phyloP scores from a whole-genome alignment of 2,888 invertebrate species.

The Chrysolina americana region DNA sequence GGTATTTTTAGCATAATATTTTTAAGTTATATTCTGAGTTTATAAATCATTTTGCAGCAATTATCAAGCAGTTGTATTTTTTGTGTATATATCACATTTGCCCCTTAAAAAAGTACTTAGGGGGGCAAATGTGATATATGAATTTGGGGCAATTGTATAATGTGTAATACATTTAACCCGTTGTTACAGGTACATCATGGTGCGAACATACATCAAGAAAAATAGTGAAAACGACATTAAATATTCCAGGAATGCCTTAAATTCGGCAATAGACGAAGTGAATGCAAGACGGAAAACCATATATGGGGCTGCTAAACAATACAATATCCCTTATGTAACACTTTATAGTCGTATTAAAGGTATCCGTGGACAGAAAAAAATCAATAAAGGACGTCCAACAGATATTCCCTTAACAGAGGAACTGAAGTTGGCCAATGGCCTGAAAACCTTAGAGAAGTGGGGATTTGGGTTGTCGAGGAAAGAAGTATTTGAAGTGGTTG shows the following conservation, averaged over 20 bases:
- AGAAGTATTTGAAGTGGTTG: constrained; percentile 52
- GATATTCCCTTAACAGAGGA: not conserved
- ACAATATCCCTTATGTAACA: constrained; percentile 3
- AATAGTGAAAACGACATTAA: not conserved
- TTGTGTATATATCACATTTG: not conserved
- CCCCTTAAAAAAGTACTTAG: not conserved
- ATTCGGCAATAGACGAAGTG: not conserved
- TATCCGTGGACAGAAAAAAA: not conserved
- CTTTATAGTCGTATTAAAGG: not conserved
- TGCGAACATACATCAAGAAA: not conserved
- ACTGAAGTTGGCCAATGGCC: constrained; percentile 1
- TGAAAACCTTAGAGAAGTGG: constrained; percentile 26
- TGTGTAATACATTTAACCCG: not conserved
- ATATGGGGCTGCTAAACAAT: not conserved
- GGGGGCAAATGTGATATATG: not conserved
- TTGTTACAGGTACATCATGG: constrained; percentile 10
- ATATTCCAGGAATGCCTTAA: not conserved
- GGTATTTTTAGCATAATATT: too few relatives aligned
- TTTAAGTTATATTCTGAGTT: too few relatives aligned
- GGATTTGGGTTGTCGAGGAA: constrained; percentile 40
- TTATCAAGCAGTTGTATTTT: too few relatives aligned
- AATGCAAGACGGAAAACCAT: not conserved
- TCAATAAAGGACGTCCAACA: not conserved
- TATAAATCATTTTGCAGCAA: too few relatives aligned
- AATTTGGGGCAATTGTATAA: not conserved